These are phyloP conservation scores for Lepidochitona cinerea DNA, from an alignment of 2,888 invertebrate genomes.

Conservation along the genomic window DNA sequence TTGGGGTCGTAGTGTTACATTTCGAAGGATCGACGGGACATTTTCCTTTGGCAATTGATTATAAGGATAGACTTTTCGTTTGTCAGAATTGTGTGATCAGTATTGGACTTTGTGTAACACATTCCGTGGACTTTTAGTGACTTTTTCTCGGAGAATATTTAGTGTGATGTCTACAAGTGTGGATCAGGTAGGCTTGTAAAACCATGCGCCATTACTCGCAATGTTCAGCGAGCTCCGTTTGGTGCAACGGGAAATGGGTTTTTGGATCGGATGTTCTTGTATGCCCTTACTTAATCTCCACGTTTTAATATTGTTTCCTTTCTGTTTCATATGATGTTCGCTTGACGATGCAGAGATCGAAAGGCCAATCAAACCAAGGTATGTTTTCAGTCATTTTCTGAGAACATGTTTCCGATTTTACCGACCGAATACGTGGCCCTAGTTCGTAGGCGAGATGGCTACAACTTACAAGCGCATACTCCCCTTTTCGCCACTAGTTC, in stretches of 20 bases:
- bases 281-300: not conserved
- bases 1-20: constrained; percentile 37
- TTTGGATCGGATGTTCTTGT: not conserved
- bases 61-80: constrained; percentile 9
- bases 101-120: constrained; percentile 9
- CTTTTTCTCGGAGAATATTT: constrained; percentile 23
- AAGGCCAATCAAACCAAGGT: constrained; percentile 68
- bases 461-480: too few species aligned
- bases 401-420: not conserved
- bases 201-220: not conserved
- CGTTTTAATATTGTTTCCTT: constrained; percentile 23
- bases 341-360: constrained; percentile 51
- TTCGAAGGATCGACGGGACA: constrained; percentile 20
- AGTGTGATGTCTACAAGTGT: constrained; percentile 68
- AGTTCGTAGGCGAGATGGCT: too few species aligned
- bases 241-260: too few species aligned
- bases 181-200: constrained; percentile 56
- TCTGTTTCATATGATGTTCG: constrained; percentile 46
- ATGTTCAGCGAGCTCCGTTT: too few species aligned
- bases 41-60: constrained; percentile 20
- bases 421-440: too few species aligned
- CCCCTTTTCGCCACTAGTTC: too few species aligned
- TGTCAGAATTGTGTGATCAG: constrained; percentile 17
- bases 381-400: constrained; percentile 21
- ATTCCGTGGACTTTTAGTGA: constrained; percentile 33